phyloP scores from a whole-genome alignment of 2,113 vertebrate species.

The Calyptommatus sinebrachiatus region DNA sequence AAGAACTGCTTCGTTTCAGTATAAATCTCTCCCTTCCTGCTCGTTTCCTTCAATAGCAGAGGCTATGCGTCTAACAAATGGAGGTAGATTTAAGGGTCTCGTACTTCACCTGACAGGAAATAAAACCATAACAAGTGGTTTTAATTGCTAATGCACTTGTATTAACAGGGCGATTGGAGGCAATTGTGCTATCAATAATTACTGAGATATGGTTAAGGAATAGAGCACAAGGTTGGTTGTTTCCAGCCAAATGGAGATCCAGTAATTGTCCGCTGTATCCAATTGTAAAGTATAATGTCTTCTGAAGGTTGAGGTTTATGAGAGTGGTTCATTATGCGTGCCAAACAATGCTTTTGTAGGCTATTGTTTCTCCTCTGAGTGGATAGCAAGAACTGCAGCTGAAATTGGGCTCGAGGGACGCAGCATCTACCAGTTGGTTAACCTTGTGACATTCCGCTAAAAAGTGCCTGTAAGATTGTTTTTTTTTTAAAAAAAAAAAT shows the following conservation, averaged over 20 bases:
- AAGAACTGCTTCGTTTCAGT: background rate
- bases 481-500: slow-evolving; percentile 81
- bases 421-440: slow-evolving; percentile 86
- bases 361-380: slow-evolving; percentile 71
- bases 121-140: slow-evolving; percentile 41
- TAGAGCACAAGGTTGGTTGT: slow-evolving; percentile 33
- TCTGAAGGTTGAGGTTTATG: slow-evolving; percentile 78
- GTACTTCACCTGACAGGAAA: slow-evolving; percentile 55
- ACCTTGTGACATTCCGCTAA: slow-evolving; percentile 86
- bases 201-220: slow-evolving; percentile 61
- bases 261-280: slow-evolving; percentile 70
- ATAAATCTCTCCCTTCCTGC: background rate
- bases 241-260: slow-evolving; percentile 59
- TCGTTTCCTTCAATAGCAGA: background rate
- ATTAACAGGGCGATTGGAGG: slow-evolving; percentile 54
- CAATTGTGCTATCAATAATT: slow-evolving; percentile 69
- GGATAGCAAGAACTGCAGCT: slow-evolving; percentile 73
- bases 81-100: slow-evolving; percentile 29
- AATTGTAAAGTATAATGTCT: slow-evolving; percentile 72
- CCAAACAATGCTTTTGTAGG: slow-evolving; percentile 75
- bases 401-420: slow-evolving; percentile 83
- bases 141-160: slow-evolving; percentile 66
- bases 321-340: slow-evolving; percentile 74
- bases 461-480: slow-evolving; percentile 71
- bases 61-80: slow-evolving; percentile 21